Percentiles rank a stretch among this genome's conserved stretches.
Conservation (phyloP, 2,113 vertebrate species). For the Carassius carassius region DNA sequence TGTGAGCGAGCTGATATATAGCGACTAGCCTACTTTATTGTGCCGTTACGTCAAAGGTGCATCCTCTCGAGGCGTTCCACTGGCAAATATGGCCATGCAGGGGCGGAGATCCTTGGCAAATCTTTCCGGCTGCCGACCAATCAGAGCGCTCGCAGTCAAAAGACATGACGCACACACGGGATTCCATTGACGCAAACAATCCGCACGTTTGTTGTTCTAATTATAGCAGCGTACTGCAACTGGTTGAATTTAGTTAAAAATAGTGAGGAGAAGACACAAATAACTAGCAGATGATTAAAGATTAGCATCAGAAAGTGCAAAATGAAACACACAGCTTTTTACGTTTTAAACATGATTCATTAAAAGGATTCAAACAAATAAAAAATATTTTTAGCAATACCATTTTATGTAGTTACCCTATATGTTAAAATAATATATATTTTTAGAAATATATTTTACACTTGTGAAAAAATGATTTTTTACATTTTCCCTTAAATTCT, state of each 20-base stretch:
- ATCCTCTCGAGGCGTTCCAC: constrained; percentile 47
- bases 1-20: constrained; percentile 58
- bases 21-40: constrained; percentile 4
- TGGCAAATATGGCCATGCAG: constrained; percentile 76
- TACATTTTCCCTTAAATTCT: background rate
- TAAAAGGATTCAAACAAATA: no score
- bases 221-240: constrained; percentile 71
- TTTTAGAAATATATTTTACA: no score
- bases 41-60: constrained; percentile 79
- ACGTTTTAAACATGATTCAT: background rate
- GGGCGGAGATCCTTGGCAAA: constrained; percentile 71
- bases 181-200: constrained; percentile 93
- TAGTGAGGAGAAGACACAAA: constrained; percentile 64
- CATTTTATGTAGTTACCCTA: no score
- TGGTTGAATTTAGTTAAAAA: constrained; percentile 74
- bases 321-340: background rate
- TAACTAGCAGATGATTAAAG: constrained; percentile 22
- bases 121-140: constrained; percentile 77
- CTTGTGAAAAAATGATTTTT: no score
- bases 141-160: constrained; percentile 67
- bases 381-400: no score
- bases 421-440: no score
- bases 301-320: background rate
- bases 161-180: constrained; percentile 90
- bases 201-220: constrained; percentile 80